Evolutionary conservation across 2,113 vertebrate genomes (phyloP).

Genomic region (Syrmaticus mikado): DNA sequence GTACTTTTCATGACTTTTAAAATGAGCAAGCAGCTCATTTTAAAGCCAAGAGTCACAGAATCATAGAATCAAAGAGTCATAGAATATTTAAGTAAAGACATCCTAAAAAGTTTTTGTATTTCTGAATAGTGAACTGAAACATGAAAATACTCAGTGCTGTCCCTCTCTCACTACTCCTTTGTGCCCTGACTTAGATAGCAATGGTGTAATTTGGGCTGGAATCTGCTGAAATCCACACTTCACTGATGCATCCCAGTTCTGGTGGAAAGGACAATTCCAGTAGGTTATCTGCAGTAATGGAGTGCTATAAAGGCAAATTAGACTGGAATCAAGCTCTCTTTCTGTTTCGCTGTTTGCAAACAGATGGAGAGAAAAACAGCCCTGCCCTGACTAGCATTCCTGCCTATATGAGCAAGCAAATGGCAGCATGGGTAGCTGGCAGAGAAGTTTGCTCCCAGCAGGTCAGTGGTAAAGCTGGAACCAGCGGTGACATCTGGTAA

Average conservation of each 20-base stretch:
- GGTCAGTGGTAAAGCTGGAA: background rate
- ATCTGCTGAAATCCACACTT: background rate
- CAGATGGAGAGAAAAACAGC: background rate
- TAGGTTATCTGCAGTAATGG: background rate
- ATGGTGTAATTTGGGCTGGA: background rate
- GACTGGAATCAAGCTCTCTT: background rate
- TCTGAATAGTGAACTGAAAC: background rate
- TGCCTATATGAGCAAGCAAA: background rate
- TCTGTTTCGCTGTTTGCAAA: background rate
- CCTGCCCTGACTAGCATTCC: background rate
- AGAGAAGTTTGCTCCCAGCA: background rate
- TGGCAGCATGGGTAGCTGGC: background rate
- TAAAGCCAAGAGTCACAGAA: background rate
- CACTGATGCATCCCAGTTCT: background rate
- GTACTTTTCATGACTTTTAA: background rate
- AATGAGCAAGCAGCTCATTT: background rate
- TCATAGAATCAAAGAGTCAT: too few species aligned
- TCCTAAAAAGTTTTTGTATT: background rate
- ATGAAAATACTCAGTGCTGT: background rate
- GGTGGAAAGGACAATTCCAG: background rate
- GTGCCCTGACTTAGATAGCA: rapidly evolving
- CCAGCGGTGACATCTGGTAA: background rate
- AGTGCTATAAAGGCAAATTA: background rate
- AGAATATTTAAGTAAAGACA: too few species aligned
- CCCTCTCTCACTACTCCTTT: background rate